Evolutionary conservation across 2,113 vertebrate species (phyloP), one percentile per base, ranked within the genome.

Genomic region (Plecotus auritus): DNA sequence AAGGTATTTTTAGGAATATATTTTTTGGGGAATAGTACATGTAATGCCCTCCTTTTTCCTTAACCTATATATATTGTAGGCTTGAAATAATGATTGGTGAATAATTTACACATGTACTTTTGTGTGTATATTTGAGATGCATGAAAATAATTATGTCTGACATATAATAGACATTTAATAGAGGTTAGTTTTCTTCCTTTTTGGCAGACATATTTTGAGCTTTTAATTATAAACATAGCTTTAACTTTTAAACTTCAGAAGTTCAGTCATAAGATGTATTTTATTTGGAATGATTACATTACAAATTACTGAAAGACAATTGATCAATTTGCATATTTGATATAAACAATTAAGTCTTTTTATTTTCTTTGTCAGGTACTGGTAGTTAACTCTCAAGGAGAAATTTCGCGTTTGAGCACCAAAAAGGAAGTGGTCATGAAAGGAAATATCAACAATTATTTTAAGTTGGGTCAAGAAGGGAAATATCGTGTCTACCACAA

Each of bases 401-500:
- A 99, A 97, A 95, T 99, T 51, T 99, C 99, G 17, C 99, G 99
- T 23, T 96, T 99, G 91, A 99, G 97, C 97, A 98, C 99, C 77
- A 99, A 99, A 97, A 99, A 99, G 95, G 99, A 99, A 14, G 88
- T 99, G 35, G 98, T 99, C 95, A 98, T 99, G 98, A 99, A 99
- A 98, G 99, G 99, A 93, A 98, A 98, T 86, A 97, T 99, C 85
- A 99, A 98, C 98, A 99, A 99, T 94, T 98, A 99, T 70, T 98
- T 99, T 95, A 99, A 99, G 91, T 96, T 99, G 94, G 99, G 99
- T 12, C 99, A 99, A 96, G 99, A 99, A 97, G 99, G 99, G n/a
- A 99, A 99, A 94, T 99, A 99, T 82, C 98, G 99, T 2, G 99
- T 99, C 78, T 99, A 99, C 98, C 99, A 99, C 95, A 99, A 99